Base-by-base conservation (phyloP, 1,140 invertebrate species). In the Drosophila pseudoobscura region DNA sequence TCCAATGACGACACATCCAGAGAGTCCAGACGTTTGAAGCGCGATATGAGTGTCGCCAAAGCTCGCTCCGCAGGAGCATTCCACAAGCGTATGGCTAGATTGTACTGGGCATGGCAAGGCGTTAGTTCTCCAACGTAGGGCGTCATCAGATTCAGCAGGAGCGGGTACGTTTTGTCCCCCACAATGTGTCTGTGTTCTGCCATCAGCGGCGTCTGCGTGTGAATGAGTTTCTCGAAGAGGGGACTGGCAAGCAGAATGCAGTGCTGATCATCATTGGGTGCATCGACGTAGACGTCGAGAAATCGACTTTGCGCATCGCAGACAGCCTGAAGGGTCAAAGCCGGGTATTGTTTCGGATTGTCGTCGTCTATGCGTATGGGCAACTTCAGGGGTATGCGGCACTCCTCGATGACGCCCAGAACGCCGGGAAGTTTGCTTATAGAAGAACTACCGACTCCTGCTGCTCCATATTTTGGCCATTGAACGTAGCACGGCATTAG, bases 101-200 rank as follows among this genome's bases (percentile, higher is more conserved):
- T 77, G 29, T 69, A 77, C 11, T 49, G 43, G 20, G 31, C 31
- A 41, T 77, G 75, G 8, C 63, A 58, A 6, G 75, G 75, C 0
- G 63, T 63, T 17, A 69, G 17, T 29, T 73, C 49, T 0, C 55
- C 58, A 11, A 51, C 20, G 22, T 39, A 77, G 9, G 75, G 70
- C 8, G 75, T 77, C 71, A 77, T 77, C 9, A 77, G 45, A 46
- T 77, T 77, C 17, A 77, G 17, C 22, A 77, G 15, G 1, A 77
- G 51, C 0, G 75, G 75, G 22, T 77, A 77, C 44, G 54, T 63
- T 22, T 52, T 50, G 26, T 77, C 63, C 1, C 75, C 75, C 2
- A 77, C 70, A 2, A 77, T 26, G 62, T 77, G 75, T 3, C 60
- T 74, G 9, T 55, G 15, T 9, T 58, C 39, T 6, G 75, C 58